Percentiles rank a stretch among this genome's conserved stretches.
Conservation (phyloP, 1,140 invertebrate species). For the Rhysida immarginata region DNA sequence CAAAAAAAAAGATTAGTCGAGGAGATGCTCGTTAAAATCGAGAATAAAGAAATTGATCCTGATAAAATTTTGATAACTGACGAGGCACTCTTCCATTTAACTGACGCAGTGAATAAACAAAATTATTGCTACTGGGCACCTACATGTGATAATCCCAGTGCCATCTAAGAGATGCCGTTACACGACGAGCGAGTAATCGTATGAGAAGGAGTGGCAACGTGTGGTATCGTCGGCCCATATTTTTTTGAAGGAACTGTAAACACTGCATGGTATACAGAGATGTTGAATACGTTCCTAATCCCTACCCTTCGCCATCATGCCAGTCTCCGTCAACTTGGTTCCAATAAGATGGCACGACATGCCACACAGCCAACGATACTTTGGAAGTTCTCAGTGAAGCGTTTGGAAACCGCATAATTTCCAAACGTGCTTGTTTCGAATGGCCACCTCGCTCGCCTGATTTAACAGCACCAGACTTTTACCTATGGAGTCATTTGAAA, state of each 20-base stretch:
- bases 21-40: too few relatives aligned
- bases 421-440: not conserved
- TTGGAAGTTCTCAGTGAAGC: not conserved
- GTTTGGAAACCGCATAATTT: not conserved
- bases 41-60: too few relatives aligned
- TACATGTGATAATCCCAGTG: not conserved
- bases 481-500: slow-evolving; percentile 20
- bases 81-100: not conserved
- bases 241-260: not conserved
- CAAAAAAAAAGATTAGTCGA: too few relatives aligned
- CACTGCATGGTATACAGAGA: not conserved
- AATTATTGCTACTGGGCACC: not conserved
- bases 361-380: not conserved
- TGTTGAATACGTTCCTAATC: not conserved
- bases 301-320: too few relatives aligned
- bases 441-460: slow-evolving; percentile 19
- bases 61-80: too few relatives aligned
- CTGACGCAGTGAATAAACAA: not conserved
- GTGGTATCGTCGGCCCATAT: not conserved
- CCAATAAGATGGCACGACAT: not conserved
- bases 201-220: not conserved
- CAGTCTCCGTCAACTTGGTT: not conserved
- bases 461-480: slow-evolving; percentile 17
- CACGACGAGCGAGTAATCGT: not conserved
- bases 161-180: not conserved